Conservation (phyloP, 2,113 vertebrate species). For the Actenoides hombroni region DNA sequence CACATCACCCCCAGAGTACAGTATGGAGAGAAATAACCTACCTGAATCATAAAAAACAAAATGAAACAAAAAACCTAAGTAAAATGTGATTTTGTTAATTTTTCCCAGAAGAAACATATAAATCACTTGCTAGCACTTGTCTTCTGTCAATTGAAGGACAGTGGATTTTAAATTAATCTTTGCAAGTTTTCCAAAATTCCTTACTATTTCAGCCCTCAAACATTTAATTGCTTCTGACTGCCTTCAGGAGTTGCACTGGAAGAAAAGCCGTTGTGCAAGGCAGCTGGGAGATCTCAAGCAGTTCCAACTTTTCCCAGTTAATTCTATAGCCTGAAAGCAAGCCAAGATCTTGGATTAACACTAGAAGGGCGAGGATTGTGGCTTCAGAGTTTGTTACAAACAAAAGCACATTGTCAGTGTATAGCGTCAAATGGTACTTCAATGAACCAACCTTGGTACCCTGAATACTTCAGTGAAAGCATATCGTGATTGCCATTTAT, state of each 20-base stretch:
- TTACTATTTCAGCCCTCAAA: conserved; percentile 37
- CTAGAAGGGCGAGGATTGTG: conserved; percentile 61
- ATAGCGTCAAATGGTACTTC: conserved; percentile 61
- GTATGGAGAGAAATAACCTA: background rate
- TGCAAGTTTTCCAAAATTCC: conserved; percentile 29
- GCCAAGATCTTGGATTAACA: conserved; percentile 69
- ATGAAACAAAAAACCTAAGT: background rate
- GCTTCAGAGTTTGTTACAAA: conserved; percentile 62
- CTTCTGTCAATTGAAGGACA: conserved; percentile 24
- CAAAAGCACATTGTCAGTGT: conserved; percentile 67
- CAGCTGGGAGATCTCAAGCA: conserved; percentile 63
- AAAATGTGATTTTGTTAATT: background rate
- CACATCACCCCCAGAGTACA: background rate
- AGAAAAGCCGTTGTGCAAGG: conserved; percentile 57
- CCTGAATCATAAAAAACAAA: background rate
- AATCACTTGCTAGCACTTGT: conserved; percentile 15
- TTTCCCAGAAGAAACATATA: conserved; percentile 24
- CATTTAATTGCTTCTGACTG: conserved; percentile 59
- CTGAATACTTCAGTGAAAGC: conserved; percentile 51
- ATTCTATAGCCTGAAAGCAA: conserved; percentile 71
- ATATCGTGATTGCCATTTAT: background rate
- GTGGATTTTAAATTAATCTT: conserved; percentile 12
- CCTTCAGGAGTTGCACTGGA: conserved; percentile 43
- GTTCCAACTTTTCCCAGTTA: conserved; percentile 65
- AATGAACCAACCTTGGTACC: conserved; percentile 44